Base-by-base conservation (phyloP, 2,797 vertebrate species). In the Enteromius viviparus region DNA sequence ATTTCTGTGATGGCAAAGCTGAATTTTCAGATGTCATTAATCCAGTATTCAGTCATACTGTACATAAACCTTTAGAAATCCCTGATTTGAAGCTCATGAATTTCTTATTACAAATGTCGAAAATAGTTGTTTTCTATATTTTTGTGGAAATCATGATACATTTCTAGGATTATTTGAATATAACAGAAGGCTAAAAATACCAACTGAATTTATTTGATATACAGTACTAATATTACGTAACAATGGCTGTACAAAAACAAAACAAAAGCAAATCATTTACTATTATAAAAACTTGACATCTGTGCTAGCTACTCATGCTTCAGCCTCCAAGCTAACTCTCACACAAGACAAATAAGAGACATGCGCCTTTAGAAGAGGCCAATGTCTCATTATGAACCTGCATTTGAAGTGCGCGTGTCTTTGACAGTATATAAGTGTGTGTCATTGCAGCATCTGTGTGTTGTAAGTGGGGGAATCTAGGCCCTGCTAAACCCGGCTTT, bases 391-490 rank as follows among this genome's bases (percentile, higher is more conserved):
- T 78, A 70, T 76, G 42, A 71, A 78, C 21, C 11, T 68, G 80
- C 66, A 75, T 78, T 51, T 72, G 29, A 72, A 58, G 62, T 66
- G 58, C 15, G 42, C 10, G 4, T 42, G 34, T 78, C 68, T 82
- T 53, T 82, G 86, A 76, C 76, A 81, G 71, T 69, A 78, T 70
- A 32, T 78, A 55, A 82, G 69, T 75, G 26, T 34, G 76, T 85
- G 26, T 77, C 62, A 19, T 34, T 65, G 62, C 29, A 3, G 29
- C 29, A 21, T 76, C 42, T 53, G 23, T 77, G 45, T 29, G 62
- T 64, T 55, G 42, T 75, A 80, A 82, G 69, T 80, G 78, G 66
- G 78, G 81, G 75, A 88, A 88, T 86, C 76, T 75, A 80, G 83
- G 62, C 72, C 60, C 72, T 62, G 78, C 83, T 71, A 79, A 71